Conservation (phyloP, 2,888 invertebrate species). For the Hemicrepidius hirtus region DNA sequence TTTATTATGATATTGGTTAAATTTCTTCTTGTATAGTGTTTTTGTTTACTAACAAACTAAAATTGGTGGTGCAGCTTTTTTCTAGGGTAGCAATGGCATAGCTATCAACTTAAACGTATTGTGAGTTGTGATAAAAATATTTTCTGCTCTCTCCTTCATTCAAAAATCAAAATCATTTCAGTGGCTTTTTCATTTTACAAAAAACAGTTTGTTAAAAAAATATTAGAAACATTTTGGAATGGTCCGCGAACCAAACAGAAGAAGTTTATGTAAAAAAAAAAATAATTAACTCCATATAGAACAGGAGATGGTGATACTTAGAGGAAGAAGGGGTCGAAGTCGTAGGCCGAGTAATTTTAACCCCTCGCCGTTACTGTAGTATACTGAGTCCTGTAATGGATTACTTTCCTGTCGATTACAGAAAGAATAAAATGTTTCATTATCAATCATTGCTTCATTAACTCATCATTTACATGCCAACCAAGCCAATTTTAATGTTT, state of each 20-base stretch:
- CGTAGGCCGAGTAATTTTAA: too few species aligned
- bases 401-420: too few species aligned
- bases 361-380: too few species aligned
- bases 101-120: conserved; percentile 58
- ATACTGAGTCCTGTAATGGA: too few species aligned
- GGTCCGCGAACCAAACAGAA: too few species aligned
- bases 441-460: conserved; percentile 5
- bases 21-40: conserved; percentile 21
- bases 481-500: too few species aligned
- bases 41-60: conserved; percentile 40
- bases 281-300: too few species aligned
- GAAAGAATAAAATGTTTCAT: neutral
- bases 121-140: conserved; percentile 55
- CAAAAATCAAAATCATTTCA: neutral
- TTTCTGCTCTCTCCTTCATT: conserved; percentile 2
- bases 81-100: conserved; percentile 61
- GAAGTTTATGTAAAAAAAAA: too few species aligned
- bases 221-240: too few species aligned
- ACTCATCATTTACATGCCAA: neutral
- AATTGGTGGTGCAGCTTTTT: conserved; percentile 39
- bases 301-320: too few species aligned
- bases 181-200: neutral
- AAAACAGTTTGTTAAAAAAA: too few species aligned
- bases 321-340: too few species aligned
- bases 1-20: neutral